phyloP scores from a whole-genome alignment of 2,113 vertebrate genomes.

The Psophia crepitans region DNA sequence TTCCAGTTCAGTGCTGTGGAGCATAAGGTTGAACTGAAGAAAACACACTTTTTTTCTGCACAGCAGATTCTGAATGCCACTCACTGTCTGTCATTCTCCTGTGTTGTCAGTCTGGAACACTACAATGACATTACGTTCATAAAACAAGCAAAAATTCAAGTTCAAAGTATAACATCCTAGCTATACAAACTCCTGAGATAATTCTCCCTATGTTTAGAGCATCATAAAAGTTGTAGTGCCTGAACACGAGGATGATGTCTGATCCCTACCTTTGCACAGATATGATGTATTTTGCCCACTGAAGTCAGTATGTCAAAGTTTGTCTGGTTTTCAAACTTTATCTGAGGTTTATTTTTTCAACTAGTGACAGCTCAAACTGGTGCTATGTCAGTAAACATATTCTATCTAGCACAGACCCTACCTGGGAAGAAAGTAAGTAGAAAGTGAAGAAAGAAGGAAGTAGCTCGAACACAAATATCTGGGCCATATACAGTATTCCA shows the following conservation, averaged over 20 bases:
- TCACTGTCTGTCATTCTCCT: background rate
- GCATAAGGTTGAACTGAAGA: background rate
- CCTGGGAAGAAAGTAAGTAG: background rate
- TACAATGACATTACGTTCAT: background rate
- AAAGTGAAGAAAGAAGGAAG: background rate
- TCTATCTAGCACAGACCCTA: background rate
- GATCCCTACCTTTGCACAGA: background rate
- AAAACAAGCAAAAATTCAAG: background rate
- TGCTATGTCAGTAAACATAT: background rate
- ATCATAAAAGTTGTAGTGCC: background rate
- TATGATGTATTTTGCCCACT: background rate
- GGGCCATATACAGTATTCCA: background rate
- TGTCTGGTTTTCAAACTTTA: conserved; percentile 32
- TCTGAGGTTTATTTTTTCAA: background rate
- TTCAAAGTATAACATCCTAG: background rate
- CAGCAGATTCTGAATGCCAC: background rate
- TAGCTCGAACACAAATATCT: background rate
- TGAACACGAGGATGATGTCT: background rate
- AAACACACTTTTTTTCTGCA: background rate
- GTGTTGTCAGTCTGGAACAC: background rate
- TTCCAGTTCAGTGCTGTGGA: background rate
- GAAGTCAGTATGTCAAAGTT: background rate
- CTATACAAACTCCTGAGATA: background rate
- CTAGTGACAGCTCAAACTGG: background rate
- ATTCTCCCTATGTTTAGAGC: background rate